Conservation (phyloP, 2,888 invertebrate species). For the Microctonus hyperodae region DNA sequence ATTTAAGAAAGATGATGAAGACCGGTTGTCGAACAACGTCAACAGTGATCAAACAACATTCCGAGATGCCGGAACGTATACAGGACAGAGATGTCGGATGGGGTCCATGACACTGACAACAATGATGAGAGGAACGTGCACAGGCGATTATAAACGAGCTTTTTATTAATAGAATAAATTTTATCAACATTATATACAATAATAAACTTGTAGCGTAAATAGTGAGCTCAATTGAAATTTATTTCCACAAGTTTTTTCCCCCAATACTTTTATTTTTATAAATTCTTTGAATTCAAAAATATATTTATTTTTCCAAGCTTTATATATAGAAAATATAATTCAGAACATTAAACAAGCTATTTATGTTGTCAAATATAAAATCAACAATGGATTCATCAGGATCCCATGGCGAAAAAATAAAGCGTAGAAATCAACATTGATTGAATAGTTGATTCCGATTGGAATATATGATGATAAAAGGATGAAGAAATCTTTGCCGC, state of each 20-base stretch:
- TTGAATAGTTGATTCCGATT: neutral
- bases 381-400: slow-evolving; percentile 5
- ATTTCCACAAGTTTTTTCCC: too few relatives aligned
- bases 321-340: neutral
- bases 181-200: neutral
- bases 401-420: slow-evolving; percentile 2
- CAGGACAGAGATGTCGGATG: slow-evolving; percentile 23
- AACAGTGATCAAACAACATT: slow-evolving; percentile 29
- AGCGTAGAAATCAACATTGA: neutral
- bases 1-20: slow-evolving; percentile 18
- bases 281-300: neutral
- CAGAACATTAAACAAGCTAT: too few relatives aligned
- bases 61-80: slow-evolving; percentile 26
- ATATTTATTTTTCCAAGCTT: neutral
- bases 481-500: neutral
- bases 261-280: too few relatives aligned
- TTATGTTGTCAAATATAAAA: neutral
- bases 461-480: slow-evolving; percentile 8
- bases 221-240: too few relatives aligned
- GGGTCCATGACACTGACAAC: slow-evolving; percentile 26
- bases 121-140: slow-evolving; percentile 20
- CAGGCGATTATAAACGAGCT: slow-evolving; percentile 3
- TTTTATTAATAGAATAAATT: neutral
- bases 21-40: slow-evolving; percentile 30
- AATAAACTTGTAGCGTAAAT: too few relatives aligned